phyloP scores from a whole-genome alignment of 2,888 invertebrate species.

The Drosophila kanekoi region DNA sequence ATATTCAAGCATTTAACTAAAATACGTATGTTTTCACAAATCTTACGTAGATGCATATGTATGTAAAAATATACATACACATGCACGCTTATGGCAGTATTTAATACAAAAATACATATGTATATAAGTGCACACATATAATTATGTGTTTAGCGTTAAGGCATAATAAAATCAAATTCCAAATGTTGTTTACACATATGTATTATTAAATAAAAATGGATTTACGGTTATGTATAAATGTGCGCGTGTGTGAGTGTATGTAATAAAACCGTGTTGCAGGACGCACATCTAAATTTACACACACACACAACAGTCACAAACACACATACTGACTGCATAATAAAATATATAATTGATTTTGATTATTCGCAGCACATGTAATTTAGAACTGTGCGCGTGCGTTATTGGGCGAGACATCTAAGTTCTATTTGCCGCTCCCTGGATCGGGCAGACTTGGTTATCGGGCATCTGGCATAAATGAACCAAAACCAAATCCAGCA shows the following conservation, averaged over 20 bases:
- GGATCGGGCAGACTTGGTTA: conserved; percentile 47
- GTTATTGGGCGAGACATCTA: conserved; percentile 17
- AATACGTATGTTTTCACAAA: neutral
- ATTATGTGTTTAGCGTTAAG: no score
- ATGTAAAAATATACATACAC: conserved; percentile 1
- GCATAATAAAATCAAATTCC: no score
- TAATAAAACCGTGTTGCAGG: neutral
- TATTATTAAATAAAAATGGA: no score
- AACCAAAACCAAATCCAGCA: conserved; percentile 92
- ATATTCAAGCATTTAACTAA: neutral
- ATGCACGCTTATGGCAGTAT: neutral
- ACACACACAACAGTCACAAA: no score
- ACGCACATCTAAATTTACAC: no score
- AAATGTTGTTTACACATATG: no score
- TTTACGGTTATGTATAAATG: neutral
- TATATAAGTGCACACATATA: no score
- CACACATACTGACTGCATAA: no score
- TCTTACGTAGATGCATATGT: conserved; percentile 2
- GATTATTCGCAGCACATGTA: conserved; percentile 31
- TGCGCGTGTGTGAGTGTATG: neutral
- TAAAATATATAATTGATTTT: neutral
- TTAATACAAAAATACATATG: neutral
- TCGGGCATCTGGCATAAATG: conserved; percentile 87
- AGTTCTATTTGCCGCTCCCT: conserved; percentile 39
- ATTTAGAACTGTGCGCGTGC: conserved; percentile 10